Base-by-base conservation (phyloP, 2,888 invertebrate genomes). In the Lamellibrachia satsuma region DNA sequence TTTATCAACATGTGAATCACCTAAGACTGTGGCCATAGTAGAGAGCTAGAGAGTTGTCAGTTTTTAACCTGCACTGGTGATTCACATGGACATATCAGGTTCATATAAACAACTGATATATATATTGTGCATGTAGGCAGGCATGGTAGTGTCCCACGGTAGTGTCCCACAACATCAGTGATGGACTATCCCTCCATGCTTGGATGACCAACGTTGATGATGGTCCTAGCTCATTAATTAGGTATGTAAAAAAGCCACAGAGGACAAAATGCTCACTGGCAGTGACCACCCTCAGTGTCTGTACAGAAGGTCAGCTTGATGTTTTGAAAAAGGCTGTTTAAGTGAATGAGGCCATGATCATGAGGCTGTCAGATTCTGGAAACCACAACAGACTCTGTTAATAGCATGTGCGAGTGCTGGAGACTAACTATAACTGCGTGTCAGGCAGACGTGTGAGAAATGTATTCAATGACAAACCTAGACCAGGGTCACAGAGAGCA, bases 1-100 rank as follows among this genome's bases (percentile, higher is more conserved):
- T 75, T 75, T 75, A 75, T 75, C 75, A 75, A 75, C 75, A 75
- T 22, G 75, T 75, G 75, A 75, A 75, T 75, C 75, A 75, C 22
- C 75, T n/a, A 75, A n/a, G 75, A n/a, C 75, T 15, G 3, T 4
- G 9, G 75, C 22, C 22, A 15, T 15, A 22, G n/a, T 75, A 22
- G n/a, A 75, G 22, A 15, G n/a, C 75, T 22, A 75, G 75, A 75
- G 15, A 75, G 15, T n/a, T 6, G 15, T 75, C 22, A 75, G 75
- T 75, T 75, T 6, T 75, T 6, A 75, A 75, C 22, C 75, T 75
- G 75, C 75, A 75, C 22, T 75, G 6, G 15, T 75, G 11, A n/a
- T 22, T 22, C 75, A 75, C 75, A 75, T 22, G n/a, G 75, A 22
- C 75, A 22, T 15, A 75, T 75, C 75, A 22, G 75, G 75, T 75